Conservation (phyloP, 2,797 vertebrate genomes). For the Rhinella marina region DNA sequence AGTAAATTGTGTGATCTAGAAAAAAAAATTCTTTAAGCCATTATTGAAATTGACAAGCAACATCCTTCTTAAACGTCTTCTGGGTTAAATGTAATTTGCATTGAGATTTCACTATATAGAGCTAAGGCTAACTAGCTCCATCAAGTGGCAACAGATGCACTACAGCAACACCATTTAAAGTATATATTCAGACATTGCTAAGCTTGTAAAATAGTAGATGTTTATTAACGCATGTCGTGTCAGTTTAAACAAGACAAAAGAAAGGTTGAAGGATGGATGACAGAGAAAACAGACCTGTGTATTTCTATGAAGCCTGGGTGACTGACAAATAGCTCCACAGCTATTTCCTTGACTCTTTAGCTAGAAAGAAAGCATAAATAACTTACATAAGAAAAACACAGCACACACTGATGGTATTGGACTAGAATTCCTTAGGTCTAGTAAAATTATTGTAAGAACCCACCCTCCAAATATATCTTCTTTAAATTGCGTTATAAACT, state of each 20-base stretch:
- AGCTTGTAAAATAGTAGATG: background rate
- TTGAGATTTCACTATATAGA: background rate
- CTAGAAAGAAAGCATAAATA: background rate
- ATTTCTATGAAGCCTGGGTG: too few relatives aligned
- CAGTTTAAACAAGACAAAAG: background rate
- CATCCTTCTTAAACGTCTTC: background rate
- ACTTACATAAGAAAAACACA: background rate
- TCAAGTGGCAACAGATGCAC: slow-evolving; percentile 26
- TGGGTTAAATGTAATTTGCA: background rate
- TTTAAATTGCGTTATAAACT: too few relatives aligned
- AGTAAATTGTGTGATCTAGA: background rate
- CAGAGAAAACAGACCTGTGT: background rate
- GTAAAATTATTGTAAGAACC: background rate
- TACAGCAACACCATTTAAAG: background rate
- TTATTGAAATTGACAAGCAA: slow-evolving; percentile 20
- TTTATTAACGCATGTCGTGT: background rate
- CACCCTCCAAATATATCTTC: too few relatives aligned
- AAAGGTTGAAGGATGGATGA: background rate
- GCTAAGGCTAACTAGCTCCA: slow-evolving; percentile 44
- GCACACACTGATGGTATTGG: background rate
- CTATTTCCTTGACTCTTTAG: too few relatives aligned
- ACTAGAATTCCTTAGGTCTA: background rate
- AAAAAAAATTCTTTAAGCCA: slow-evolving; percentile 7
- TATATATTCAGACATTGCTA: background rate
- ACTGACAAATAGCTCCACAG: too few relatives aligned